Evolutionary conservation across 2,113 vertebrate species (phyloP).

Genomic region (Ciconia maguari): DNA sequence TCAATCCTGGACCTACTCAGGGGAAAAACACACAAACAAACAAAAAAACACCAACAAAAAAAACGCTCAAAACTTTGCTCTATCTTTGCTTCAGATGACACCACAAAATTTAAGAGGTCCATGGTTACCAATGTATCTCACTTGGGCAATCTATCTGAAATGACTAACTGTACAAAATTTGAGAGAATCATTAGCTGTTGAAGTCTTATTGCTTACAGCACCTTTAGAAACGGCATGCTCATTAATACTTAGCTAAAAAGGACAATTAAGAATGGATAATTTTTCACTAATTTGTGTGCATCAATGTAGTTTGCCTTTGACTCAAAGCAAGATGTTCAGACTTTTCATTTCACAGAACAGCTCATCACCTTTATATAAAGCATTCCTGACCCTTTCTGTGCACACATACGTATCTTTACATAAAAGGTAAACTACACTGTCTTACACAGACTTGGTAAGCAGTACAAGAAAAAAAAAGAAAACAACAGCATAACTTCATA

Average conservation of each 20-base stretch:
- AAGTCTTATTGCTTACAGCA: not conserved
- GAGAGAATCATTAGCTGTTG: not conserved
- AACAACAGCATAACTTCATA: not conserved
- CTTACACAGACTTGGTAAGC: not conserved
- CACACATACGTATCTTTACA: not conserved
- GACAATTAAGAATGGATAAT: not conserved
- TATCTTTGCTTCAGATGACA: not conserved
- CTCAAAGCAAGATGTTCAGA: not conserved
- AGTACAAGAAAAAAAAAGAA: not conserved
- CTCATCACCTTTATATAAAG: not conserved
- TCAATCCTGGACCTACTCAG: not conserved
- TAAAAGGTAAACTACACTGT: not conserved
- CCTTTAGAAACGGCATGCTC: not conserved
- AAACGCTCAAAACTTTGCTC: not conserved
- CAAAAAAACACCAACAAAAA: not conserved
- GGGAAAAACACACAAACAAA: not conserved
- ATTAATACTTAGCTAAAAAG: not conserved
- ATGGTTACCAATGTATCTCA: not conserved
- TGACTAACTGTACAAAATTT: not conserved
- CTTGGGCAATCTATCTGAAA: not conserved
- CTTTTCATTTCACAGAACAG: not conserved
- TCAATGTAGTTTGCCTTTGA: not conserved
- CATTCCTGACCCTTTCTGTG: not conserved
- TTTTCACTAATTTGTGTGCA: not conserved
- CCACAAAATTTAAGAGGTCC: not conserved